Base-by-base conservation (phyloP, 2,888 invertebrate species). In the Torymus texanus region DNA sequence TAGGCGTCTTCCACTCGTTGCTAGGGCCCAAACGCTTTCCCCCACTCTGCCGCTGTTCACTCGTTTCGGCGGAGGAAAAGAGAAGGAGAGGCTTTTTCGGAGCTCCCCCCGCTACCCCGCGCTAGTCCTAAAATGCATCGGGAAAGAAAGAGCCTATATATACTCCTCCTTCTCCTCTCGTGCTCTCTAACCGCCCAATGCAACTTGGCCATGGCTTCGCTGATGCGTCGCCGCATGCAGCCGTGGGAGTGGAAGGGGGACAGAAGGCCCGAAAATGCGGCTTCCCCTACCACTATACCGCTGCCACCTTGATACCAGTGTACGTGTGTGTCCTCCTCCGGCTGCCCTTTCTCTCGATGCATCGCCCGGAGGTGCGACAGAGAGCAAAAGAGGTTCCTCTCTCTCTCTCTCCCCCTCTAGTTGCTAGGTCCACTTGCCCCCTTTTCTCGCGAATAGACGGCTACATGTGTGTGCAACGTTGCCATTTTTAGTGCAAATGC, bases 121-220 rank as follows among this genome's bases (percentile, higher is more conserved):
- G 86, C 88, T 89, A 89, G 89, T 88, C 88, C 89, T 87, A 87
- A 89, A 89, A 89, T 88, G 87, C 88, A 87, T 87, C 86, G 85
- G 78, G 63, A 80, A 73, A 73, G 79, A 59, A 55, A 29, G 83
- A 83, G 83, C 82, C 71, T 66, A 21, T 21, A 21, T 81, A 78
- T 79, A 74, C 77, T 76, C 82, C 83, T 81, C 79, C 63, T 24
- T 58, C 58, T 53, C 63, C 72, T 72, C 80, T 77, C 75, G 58
- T 79, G 74, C 63, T 67, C 82, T 83, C 85, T 85, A 84, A 86
- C 86, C 85, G 84, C 80, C 85, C 85, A 84, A 84, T 85, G 83
- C 83, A 84, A 74, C 83, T 70, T 63, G 63, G 59, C 75, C 24
- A 58, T 70, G 65, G 72, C 78, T 61, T 63, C 63, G 72, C 72